A percentile compares a stretch with the other conserved stretches of the same genome.
Evolutionary conservation across 2,797 vertebrate genomes (phyloP).

Genomic region (Benthosema pterotum): DNA sequence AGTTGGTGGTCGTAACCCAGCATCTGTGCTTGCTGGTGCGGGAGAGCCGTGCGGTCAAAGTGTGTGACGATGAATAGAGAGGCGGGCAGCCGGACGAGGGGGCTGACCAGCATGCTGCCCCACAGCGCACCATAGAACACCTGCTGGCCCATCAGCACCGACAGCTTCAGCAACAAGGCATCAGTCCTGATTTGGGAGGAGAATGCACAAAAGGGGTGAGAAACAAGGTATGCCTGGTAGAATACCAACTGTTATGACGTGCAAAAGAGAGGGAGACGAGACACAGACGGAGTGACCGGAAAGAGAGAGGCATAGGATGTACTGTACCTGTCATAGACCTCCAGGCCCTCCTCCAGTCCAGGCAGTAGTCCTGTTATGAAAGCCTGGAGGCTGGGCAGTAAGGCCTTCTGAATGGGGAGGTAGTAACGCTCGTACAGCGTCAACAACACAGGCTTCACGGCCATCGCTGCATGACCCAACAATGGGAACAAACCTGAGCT

Average conservation of each 20-base stretch:
- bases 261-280: not conserved
- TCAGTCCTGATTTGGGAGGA: conserved; percentile 84
- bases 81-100: conserved; percentile 88
- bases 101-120: conserved; percentile 89
- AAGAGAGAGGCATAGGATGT: not conserved
- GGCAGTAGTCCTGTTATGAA: conserved; percentile 93
- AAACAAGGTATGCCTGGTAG: not conserved
- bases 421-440: conserved; percentile 95
- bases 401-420: conserved; percentile 91
- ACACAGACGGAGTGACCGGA: not conserved
- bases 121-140: conserved; percentile 91
- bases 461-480: conserved; percentile 92
- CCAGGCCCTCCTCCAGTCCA: conserved; percentile 94
- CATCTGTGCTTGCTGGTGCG: conserved; percentile 87
- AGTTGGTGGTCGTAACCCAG: conserved; percentile 86
- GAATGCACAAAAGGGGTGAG: not conserved
- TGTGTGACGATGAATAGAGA: conserved; percentile 92
- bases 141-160: conserved; percentile 88
- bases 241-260: too few relatives aligned
- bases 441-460: conserved; percentile 91
- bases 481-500: conserved; percentile 96
- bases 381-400: conserved; percentile 95
- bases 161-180: conserved; percentile 87
- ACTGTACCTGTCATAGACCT: conserved; percentile 92
- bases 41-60: conserved; percentile 82